A percentile compares a stretch with the other conserved stretches of the same genome.
These are phyloP conservation scores for Apamea sordens DNA, from an alignment of 2,888 invertebrate species.

Conservation along the genomic window DNA sequence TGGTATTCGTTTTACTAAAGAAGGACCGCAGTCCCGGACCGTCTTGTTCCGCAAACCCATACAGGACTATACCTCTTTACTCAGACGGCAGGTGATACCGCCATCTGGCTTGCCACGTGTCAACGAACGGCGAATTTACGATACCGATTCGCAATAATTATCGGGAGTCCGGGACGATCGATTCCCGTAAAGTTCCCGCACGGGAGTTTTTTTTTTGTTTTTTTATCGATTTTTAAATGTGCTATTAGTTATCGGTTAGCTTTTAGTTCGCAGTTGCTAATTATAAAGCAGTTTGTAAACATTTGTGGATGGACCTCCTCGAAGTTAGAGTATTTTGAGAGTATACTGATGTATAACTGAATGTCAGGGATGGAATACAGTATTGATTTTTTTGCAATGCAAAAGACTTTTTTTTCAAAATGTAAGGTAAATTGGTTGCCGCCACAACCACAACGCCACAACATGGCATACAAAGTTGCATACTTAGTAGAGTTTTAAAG, in stretches of 20 bases:
- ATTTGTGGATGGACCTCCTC: constrained; percentile 60
- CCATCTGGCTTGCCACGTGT: constrained; percentile 87
- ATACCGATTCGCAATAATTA: constrained; percentile 79
- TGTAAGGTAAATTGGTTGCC: not conserved
- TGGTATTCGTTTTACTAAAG: constrained; percentile 77
- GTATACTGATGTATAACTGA: not conserved
- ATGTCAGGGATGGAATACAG: not conserved
- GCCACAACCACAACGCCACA: not conserved
- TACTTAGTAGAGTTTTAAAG: not conserved
- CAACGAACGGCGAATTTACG: constrained; percentile 70
- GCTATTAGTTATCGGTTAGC: constrained; percentile 58
- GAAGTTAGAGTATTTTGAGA: constrained; percentile 46
- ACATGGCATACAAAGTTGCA: not conserved
- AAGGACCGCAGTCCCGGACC: constrained; percentile 83
- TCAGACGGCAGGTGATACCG: constrained; percentile 82
- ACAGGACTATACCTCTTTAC: constrained; percentile 71
- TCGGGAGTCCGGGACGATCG: constrained; percentile 72
- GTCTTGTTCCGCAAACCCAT: constrained; percentile 79
- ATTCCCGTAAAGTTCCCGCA: constrained; percentile 73
- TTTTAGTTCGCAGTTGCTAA: constrained; percentile 59
- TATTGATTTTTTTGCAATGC: not conserved
- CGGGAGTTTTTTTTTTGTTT: constrained; percentile 66
- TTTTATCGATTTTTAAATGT: constrained; percentile 74
- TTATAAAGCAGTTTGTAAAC: constrained; percentile 61
- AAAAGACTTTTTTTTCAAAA: not conserved